phyloP scores from a whole-genome alignment of 2,113 vertebrate genomes.

The Nansenia antarctica region DNA sequence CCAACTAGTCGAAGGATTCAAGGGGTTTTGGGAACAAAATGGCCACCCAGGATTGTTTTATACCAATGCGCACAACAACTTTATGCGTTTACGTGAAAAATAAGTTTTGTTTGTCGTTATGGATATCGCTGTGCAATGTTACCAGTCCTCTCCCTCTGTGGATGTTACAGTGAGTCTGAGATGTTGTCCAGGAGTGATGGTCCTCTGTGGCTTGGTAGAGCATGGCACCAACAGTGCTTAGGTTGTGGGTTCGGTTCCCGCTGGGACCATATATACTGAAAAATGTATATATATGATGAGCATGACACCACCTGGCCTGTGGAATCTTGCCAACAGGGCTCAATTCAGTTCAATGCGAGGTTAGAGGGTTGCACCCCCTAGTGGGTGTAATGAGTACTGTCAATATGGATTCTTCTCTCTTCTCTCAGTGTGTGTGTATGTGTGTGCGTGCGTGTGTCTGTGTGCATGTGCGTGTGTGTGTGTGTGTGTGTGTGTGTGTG shows the following conservation, averaged over 20 bases:
- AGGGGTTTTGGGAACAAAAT: slow-evolving; percentile 31
- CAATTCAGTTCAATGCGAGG: slow-evolving; percentile 55
- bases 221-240: too few species aligned
- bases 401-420: slow-evolving; percentile 29
- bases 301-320: slow-evolving; percentile 23
- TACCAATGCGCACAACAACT: slow-evolving; percentile 49
- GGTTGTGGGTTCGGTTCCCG: too few species aligned
- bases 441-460: slow-evolving; percentile 81
- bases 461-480: neutral
- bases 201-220: slow-evolving; percentile 30
- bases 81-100: slow-evolving; percentile 37
- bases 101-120: slow-evolving; percentile 40
- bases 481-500: slow-evolving; percentile 75
- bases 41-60: slow-evolving; percentile 28
- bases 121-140: slow-evolving; percentile 62
- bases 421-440: slow-evolving; percentile 71
- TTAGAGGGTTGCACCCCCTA: slow-evolving; percentile 29
- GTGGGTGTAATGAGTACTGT: slow-evolving; percentile 37
- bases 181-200: too few species aligned
- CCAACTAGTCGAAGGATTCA: neutral
- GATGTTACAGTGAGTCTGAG: slow-evolving; percentile 52
- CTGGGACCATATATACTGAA: too few species aligned
- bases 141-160: slow-evolving; percentile 43
- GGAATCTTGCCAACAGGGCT: neutral
- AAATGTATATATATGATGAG: too few species aligned